A percentile compares a stretch with the other conserved stretches of the same genome.
Conservation (phyloP, 2,797 vertebrate species). For the Rousettus madagascariensis region DNA sequence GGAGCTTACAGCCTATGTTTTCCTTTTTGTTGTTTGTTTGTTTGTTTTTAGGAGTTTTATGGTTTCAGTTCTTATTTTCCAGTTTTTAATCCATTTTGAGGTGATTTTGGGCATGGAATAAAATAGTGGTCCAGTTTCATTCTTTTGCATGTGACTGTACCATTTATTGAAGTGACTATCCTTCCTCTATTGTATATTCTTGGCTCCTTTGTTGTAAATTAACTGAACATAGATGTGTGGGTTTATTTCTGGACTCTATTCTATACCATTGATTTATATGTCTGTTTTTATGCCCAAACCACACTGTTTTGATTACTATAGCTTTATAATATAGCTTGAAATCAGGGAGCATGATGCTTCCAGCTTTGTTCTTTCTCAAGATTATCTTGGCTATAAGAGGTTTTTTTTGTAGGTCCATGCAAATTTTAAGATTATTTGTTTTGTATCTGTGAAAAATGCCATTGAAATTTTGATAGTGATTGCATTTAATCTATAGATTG, state of each 20-base stretch:
- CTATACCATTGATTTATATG: not conserved
- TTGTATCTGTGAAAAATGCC: not conserved
- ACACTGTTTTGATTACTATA: not conserved
- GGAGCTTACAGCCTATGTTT: not conserved
- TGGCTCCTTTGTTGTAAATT: not conserved
- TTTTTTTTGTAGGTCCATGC: not conserved
- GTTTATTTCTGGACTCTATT: not conserved
- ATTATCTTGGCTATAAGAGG: not conserved
- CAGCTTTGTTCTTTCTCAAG: not conserved
- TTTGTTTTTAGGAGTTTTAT: not conserved
- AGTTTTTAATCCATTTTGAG: not conserved
- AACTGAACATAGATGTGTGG: not conserved
- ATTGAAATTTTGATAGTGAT: not conserved
- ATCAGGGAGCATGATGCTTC: not conserved
- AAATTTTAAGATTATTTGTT: not conserved
- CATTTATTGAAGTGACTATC: not conserved
- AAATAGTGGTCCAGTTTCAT: not conserved
- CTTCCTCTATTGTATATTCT: not conserved
- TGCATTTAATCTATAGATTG: not conserved
- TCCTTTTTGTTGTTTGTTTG: not conserved
- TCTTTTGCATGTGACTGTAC: not conserved
- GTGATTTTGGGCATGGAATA: not conserved
- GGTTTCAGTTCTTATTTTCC: not conserved
- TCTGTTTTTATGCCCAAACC: not conserved
- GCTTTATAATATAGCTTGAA: not conserved